A percentile compares a stretch with the other conserved stretches of the same genome.
These are phyloP conservation scores for Ennomos quercinarius DNA, from an alignment of 2,888 invertebrate genomes.

Conservation along the genomic window DNA sequence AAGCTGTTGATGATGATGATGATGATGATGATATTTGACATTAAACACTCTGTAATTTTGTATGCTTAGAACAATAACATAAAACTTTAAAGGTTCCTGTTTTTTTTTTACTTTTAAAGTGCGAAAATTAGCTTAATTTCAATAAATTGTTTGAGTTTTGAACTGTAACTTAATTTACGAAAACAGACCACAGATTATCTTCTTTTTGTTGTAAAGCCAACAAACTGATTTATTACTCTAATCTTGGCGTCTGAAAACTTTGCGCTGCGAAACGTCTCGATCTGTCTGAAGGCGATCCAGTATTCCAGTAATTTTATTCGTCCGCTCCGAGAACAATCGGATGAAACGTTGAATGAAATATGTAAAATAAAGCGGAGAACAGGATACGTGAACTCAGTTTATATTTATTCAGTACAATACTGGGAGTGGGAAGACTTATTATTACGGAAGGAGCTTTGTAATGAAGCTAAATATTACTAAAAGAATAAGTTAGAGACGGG, in stretches of 20 bases:
- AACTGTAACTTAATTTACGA: too few relatives aligned
- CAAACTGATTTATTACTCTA: constrained; percentile 27
- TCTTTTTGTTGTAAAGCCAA: constrained; percentile 17
- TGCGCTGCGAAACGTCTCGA: constrained; percentile 13
- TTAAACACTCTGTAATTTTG: too few relatives aligned
- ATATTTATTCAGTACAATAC: constrained; percentile 7
- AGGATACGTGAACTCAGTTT: constrained; percentile 8
- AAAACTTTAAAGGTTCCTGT: too few relatives aligned
- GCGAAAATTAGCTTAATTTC: too few relatives aligned
- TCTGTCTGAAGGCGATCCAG: constrained; percentile 21
- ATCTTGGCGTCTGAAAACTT: constrained; percentile 29
- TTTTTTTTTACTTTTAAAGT: too few relatives aligned
- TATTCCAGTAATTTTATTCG: constrained; percentile 21
- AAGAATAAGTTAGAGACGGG: too few relatives aligned
- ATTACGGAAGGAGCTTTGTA: neutral
- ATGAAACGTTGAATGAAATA: constrained; percentile 22
- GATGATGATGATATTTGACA: too few relatives aligned
- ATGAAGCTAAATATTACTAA: too few relatives aligned
- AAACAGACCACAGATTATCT: too few relatives aligned
- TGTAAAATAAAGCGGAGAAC: constrained; percentile 14
- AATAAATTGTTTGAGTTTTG: too few relatives aligned
- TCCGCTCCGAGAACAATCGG: constrained; percentile 19
- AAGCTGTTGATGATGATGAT: too few relatives aligned
- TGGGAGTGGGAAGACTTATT: constrained; percentile 3
- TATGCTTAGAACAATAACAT: too few relatives aligned